Evolutionary conservation across 1,140 invertebrate species (phyloP).

Genomic region (Pseudoatta argentina): DNA sequence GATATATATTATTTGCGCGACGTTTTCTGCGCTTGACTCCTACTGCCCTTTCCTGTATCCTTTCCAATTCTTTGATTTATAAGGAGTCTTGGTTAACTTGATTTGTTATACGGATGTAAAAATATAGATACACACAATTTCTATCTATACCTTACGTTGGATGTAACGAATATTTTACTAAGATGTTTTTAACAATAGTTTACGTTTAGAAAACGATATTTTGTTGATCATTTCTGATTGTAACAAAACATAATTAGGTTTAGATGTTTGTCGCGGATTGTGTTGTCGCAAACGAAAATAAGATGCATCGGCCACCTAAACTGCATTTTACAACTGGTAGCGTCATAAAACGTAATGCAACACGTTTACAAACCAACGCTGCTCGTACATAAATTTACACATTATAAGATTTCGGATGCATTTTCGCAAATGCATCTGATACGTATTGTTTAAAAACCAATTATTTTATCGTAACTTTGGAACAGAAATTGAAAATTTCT

Average conservation of each 20-base stretch:
- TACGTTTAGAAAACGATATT: not conserved
- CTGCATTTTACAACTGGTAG: slow-evolving; percentile 70
- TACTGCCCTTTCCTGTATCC: too few species aligned
- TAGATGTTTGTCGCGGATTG: slow-evolving; percentile 45
- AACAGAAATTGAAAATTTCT: not conserved
- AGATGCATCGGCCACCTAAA: slow-evolving; percentile 63
- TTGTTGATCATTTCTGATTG: slow-evolving; percentile 17
- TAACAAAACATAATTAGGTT: slow-evolving; percentile 44
- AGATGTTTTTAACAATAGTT: not conserved
- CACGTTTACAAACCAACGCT: slow-evolving; percentile 62
- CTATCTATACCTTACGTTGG: not conserved
- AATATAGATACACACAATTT: not conserved
- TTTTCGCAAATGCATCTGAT: not conserved
- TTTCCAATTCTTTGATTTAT: too few species aligned
- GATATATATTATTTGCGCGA: too few species aligned
- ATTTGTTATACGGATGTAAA: not conserved
- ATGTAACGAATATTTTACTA: not conserved
- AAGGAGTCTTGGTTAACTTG: too few species aligned
- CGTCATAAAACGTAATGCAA: slow-evolving; percentile 72
- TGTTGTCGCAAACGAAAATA: slow-evolving; percentile 62
- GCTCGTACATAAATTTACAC: slow-evolving; percentile 66
- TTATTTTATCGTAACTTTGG: slow-evolving; percentile 4
- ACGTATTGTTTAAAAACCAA: slow-evolving; percentile 42
- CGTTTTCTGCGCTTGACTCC: too few species aligned
- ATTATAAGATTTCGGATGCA: slow-evolving; percentile 63